Base-by-base conservation (phyloP, 2,888 invertebrate genomes). In the Pelosia muscerda region DNA sequence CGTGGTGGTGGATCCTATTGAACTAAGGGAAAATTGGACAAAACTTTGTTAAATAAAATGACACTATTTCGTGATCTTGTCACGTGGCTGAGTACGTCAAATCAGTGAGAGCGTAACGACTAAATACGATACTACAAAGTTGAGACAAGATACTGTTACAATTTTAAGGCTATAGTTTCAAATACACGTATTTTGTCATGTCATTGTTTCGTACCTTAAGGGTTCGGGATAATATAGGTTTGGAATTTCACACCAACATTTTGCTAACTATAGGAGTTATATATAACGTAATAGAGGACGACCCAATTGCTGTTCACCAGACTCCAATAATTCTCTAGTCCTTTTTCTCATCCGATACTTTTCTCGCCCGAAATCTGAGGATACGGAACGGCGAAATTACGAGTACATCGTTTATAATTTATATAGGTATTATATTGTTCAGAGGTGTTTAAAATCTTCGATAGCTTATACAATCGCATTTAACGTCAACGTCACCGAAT, bases 381-480 rank as follows among this genome's bases (percentile, higher is more conserved):
- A 49, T n/a, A 49, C 49, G n/a, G 49, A 9, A 49, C 49, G n/a
- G 49, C 6, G 15, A n/a, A n/a, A 42, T 19, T n/a, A n/a, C n/a
- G n/a, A n/a, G n/a, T n/a, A 49, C 49, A 49, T 19, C n/a, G 9
- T 49, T 5, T 42, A n/a, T 49, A 2, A n/a, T 49, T 49, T 42
- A 42, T 1, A 42, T 42, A 42, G 2, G 4, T 11, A n/a, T 13
- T 5, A 6, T 26, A 57, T 28, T 62, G n/a, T 53, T 22, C 53
- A 62, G 6, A 61, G 5, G n/a, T 49, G 49, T 49, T 65, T 22
- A 11, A 25, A 56, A 56, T 56, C 25, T 60, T 66, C 23, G 13
- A 53, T 22, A 23, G 53, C 23, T 23, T 31, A 57, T 56, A 54
- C 55, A 63, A 66, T 57, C 62, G 13, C 59, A 15, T 55, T 60